These are phyloP conservation scores for Mus caroli DNA, from an alignment of 2,797 vertebrate genomes.

Conservation along the genomic window DNA sequence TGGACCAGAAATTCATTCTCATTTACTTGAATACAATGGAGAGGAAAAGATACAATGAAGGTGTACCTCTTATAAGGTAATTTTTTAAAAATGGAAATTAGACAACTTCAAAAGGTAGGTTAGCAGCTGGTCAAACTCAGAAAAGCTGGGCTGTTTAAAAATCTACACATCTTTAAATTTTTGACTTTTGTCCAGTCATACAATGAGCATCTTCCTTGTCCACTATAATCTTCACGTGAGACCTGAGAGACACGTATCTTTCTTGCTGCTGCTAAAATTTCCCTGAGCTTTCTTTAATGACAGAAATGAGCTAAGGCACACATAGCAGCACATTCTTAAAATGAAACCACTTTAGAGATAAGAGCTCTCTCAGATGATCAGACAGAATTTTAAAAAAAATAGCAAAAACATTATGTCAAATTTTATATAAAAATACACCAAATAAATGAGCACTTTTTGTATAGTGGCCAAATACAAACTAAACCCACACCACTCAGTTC, in stretches of 20 bases:
- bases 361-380: slow-evolving; percentile 51
- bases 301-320: not conserved
- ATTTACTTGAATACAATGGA: slow-evolving; percentile 19
- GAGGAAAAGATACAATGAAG: not conserved
- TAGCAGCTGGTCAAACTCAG: slow-evolving; percentile 27
- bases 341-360: slow-evolving; percentile 32
- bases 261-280: slow-evolving; percentile 38
- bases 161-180: slow-evolving; percentile 50
- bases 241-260: slow-evolving; percentile 57
- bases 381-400: not conserved
- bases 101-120: slow-evolving; percentile 11
- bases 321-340: not conserved
- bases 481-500: not conserved
- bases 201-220: slow-evolving; percentile 54
- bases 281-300: slow-evolving; percentile 49
- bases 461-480: not conserved
- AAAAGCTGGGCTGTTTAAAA: slow-evolving; percentile 56
- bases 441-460: not conserved
- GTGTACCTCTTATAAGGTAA: not conserved
- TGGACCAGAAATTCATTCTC: slow-evolving; percentile 10
- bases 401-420: slow-evolving; percentile 12
- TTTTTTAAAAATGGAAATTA: slow-evolving; percentile 36
- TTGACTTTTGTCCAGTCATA: slow-evolving; percentile 41
- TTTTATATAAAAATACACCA: slow-evolving; percentile 50
- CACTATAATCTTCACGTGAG: slow-evolving; percentile 56